These are phyloP conservation scores for Theretra japonica DNA, from an alignment of 2,888 invertebrate species.

Conservation along the genomic window DNA sequence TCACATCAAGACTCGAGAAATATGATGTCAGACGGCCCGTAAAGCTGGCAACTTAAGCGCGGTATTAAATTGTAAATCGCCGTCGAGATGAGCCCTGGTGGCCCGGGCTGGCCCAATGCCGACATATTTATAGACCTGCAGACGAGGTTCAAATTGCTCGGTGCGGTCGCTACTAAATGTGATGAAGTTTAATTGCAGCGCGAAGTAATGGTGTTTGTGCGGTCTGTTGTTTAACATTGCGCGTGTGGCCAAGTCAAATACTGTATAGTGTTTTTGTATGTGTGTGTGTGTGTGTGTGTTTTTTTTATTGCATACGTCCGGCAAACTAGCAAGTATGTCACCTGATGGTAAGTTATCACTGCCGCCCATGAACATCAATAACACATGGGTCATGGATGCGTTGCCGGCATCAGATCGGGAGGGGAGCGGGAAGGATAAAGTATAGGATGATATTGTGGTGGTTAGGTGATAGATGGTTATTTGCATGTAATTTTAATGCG, in stretches of 20 bases:
- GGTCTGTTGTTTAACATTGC: background rate
- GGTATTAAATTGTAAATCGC: conserved; percentile 23
- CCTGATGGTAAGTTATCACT: too few relatives aligned
- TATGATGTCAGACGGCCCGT: conserved; percentile 18
- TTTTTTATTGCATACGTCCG: too few relatives aligned
- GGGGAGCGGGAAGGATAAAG: too few relatives aligned
- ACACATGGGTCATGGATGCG: too few relatives aligned
- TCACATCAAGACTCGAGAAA: conserved; percentile 1
- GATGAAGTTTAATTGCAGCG: conserved; percentile 17
- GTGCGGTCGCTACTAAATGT: conserved; percentile 7
- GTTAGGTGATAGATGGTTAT: too few relatives aligned
- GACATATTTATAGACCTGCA: conserved; percentile 29
- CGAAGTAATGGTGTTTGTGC: conserved; percentile 2
- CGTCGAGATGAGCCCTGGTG: conserved; percentile 19
- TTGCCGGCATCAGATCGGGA: too few relatives aligned
- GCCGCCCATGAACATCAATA: too few relatives aligned
- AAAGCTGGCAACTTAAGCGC: conserved; percentile 16
- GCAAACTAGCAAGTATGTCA: too few relatives aligned
- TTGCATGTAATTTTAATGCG: too few relatives aligned
- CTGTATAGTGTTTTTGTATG: too few relatives aligned
- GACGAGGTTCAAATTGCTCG: conserved; percentile 9
- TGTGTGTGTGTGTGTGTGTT: too few relatives aligned
- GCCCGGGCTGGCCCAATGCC: background rate
- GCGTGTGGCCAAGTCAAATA: background rate
- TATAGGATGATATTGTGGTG: too few relatives aligned